phyloP scores from a whole-genome alignment of 2,888 invertebrate species.

The Phyllotreta striolata region DNA sequence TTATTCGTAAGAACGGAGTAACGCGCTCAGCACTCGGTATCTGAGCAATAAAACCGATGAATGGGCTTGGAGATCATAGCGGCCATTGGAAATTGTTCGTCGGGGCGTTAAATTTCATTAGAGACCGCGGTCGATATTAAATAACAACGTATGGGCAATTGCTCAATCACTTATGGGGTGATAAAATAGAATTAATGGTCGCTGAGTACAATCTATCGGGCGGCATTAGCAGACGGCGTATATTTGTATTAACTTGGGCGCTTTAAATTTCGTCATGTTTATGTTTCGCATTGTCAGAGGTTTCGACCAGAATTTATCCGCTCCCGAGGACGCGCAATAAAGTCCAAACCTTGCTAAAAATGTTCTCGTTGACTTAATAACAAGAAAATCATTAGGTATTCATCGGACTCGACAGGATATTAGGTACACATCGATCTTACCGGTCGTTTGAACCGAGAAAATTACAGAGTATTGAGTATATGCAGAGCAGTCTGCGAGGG shows the following conservation, averaged over 20 bases:
- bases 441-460: neutral
- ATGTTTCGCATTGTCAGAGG: neutral
- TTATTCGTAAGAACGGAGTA: neutral
- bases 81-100: slow-evolving; percentile 29
- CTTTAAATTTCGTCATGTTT: neutral
- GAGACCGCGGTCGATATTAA: slow-evolving; percentile 33
- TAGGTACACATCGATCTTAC: too few relatives aligned
- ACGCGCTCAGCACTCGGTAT: neutral
- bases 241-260: neutral
- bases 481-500: slow-evolving; percentile 1
- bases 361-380: too few relatives aligned
- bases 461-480: slow-evolving; percentile 4
- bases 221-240: slow-evolving; percentile 9
- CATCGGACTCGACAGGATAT: too few relatives aligned
- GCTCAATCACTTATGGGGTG: slow-evolving; percentile 39
- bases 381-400: too few relatives aligned
- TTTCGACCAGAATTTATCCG: too few relatives aligned
- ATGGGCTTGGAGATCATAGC: slow-evolving; percentile 26
- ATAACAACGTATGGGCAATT: slow-evolving; percentile 38
- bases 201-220: slow-evolving; percentile 14
- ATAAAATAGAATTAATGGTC: slow-evolving; percentile 34
- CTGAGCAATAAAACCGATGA: slow-evolving; percentile 3
- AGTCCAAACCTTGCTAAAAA: too few relatives aligned
- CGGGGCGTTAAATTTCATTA: slow-evolving; percentile 38
- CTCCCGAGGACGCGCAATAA: too few relatives aligned